Evolutionary conservation across 1,140 invertebrate genomes (phyloP), one percentile per base, ranked within the genome.

Genomic region (Ridgeia piscesae): DNA sequence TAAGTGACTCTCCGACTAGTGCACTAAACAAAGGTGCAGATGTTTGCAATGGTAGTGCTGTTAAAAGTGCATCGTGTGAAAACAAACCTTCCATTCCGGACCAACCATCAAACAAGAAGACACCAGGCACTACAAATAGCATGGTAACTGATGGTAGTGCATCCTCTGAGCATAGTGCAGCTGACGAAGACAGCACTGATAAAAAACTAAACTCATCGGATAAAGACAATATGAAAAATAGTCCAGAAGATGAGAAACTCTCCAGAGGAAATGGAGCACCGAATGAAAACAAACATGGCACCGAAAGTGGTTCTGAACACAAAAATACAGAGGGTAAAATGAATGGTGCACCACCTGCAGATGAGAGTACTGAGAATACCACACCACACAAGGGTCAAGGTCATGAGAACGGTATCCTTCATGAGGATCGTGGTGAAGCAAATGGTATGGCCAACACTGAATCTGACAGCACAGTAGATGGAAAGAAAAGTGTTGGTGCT

Each of bases 1-100:
- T 2, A 42, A 34, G 33, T 9, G 91, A 34, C 34, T 21, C 91
- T 90, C 17, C 1, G n/a, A 90, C 11, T 77, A 77, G 58, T 77
- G 58, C 0, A 77, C 58, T 31, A 31, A 9, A 14, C 17, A 21
- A 77, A 77, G 58, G 27, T 31, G 27, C 58, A 77, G 17, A 21
- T 77, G 17, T 77, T 77, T 27, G 58, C 17, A 77, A 88, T 27
- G 42, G 8, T 9, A 31, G 33, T 91, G 91, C 6, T 6, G 91
- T 6, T 6, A 35, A n/a, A 91, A 35, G 4, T n/a, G 33, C 2
- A n/a, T 34, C 91, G n/a, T 4, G 91, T 35, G 91, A 50, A 58
- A n/a, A 91, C 33, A 91, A 90, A 33, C 17, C 89, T 91, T 48
- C 9, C 42, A n/a, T 0, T 91, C n/a, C 48, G 42, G 91, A 91